Evolutionary conservation across 2,888 invertebrate genomes (phyloP).

Genomic region (Dilophus febrilis): DNA sequence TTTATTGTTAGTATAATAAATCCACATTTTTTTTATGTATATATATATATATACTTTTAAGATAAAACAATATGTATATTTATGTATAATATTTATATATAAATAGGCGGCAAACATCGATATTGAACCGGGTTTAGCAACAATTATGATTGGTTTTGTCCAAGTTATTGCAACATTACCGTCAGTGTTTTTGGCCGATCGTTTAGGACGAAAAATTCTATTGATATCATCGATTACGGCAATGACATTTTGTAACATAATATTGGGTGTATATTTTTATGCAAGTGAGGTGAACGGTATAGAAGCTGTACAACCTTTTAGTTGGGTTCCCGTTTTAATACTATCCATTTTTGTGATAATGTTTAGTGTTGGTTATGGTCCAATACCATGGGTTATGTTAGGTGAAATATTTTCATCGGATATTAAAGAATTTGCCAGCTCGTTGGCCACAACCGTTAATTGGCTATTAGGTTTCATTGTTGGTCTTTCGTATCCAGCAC

Average conservation of each 20-base stretch:
- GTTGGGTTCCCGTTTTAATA: constrained; percentile 47
- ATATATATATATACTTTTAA: not conserved
- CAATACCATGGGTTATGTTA: constrained; percentile 57
- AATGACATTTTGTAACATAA: constrained; percentile 39
- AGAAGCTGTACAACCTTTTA: constrained; percentile 29
- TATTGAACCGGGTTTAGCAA: constrained; percentile 37
- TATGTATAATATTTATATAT: not conserved
- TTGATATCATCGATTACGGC: constrained; percentile 46
- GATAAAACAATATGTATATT: too few species aligned
- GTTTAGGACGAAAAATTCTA: constrained; percentile 47
- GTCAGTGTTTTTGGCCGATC: constrained; percentile 51
- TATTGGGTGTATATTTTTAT: constrained; percentile 40
- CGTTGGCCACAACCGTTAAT: constrained; percentile 49
- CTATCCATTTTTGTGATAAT: constrained; percentile 46
- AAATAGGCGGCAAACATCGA: constrained; percentile 7
- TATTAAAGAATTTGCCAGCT: constrained; percentile 47
- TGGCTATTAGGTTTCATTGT: constrained; percentile 51
- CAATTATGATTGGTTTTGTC: constrained; percentile 50
- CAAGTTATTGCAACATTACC: constrained; percentile 41
- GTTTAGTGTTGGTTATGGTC: constrained; percentile 52
- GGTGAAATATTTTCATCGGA: constrained; percentile 56
- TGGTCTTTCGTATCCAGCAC: constrained; percentile 38
- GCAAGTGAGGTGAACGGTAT: constrained; percentile 23
- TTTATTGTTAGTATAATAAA: constrained; percentile 25
- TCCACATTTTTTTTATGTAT: not conserved